Percentiles rank a stretch among this genome's conserved stretches.
Conservation (phyloP, 2,113 vertebrate genomes). For the Benitochromis conjunctus region DNA sequence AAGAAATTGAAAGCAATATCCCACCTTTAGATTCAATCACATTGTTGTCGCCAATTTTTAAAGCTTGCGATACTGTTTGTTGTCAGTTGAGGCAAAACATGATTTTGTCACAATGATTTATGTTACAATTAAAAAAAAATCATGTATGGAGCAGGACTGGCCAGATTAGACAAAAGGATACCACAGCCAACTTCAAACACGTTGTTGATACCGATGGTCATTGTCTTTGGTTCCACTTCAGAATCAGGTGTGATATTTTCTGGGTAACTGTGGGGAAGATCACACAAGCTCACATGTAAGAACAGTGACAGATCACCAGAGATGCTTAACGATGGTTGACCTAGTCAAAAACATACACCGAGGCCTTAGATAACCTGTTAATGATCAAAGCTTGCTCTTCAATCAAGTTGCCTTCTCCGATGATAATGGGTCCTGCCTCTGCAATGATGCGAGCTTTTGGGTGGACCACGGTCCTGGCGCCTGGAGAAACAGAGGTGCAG, state of each 20-base stretch:
- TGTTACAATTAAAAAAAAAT: background rate
- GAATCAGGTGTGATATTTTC: constrained; percentile 88
- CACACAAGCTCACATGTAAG: background rate
- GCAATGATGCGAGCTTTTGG: constrained; percentile 96
- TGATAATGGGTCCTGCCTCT: constrained; percentile 93
- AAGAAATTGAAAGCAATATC: background rate
- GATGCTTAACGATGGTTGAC: background rate
- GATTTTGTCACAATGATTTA: background rate
- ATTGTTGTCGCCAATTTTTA: constrained; percentile 98
- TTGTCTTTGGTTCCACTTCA: constrained; percentile 86
- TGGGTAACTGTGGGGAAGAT: constrained; percentile 74
- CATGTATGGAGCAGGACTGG: background rate
- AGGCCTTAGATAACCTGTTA: constrained; percentile 77
- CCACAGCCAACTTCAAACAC: constrained; percentile 98
- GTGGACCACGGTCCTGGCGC: constrained; percentile 90
- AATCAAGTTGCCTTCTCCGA: constrained; percentile 95
- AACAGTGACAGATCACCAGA: background rate
- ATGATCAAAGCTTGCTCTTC: constrained; percentile 96
- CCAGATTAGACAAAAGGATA: constrained; percentile 74
- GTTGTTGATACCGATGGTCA: constrained; percentile 95
- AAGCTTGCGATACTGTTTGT: constrained; percentile 84
- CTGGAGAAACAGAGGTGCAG: constrained; percentile 55
- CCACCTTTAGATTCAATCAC: constrained; percentile 98
- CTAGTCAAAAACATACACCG: background rate
- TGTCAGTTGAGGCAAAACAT: background rate